Evolutionary conservation across 2,113 vertebrate species (phyloP).

Genomic region (Serinus canaria): DNA sequence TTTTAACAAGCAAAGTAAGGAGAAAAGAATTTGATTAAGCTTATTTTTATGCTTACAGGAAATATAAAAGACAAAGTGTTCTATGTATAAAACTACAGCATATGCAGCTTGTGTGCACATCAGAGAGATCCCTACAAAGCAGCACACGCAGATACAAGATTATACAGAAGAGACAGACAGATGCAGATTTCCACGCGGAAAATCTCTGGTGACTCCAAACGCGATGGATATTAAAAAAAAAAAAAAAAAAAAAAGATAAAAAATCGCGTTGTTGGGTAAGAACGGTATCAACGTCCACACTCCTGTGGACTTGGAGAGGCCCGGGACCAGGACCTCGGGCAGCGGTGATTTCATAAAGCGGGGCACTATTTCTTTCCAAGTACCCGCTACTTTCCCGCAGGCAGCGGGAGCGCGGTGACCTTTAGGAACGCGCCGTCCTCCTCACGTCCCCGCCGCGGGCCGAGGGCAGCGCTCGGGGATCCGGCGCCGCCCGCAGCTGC

Average conservation of each 20-base stretch:
- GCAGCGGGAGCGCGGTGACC: not conserved
- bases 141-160: not conserved
- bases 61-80: conserved; percentile 34
- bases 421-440: not conserved
- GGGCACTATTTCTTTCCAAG: not conserved
- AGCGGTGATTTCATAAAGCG: not conserved
- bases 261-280: not conserved
- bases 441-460: not conserved
- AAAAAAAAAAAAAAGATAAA: not conserved
- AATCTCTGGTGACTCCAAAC: not conserved
- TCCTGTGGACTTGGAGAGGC: not conserved
- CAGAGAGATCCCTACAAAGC: conserved; percentile 4
- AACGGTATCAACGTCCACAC: not conserved
- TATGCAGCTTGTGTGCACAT: conserved; percentile 10
- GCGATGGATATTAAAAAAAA: not conserved
- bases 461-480: not conserved
- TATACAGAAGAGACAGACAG: not conserved
- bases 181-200: conserved; percentile 2
- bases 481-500: not conserved
- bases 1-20: not conserved
- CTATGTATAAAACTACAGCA: conserved; percentile 12
- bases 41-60: conserved; percentile 26
- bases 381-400: not conserved
- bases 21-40: conserved; percentile 25
- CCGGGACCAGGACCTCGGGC: not conserved